phyloP scores from a whole-genome alignment of 2,113 vertebrate species.

The Datnioides undecimradiatus region DNA sequence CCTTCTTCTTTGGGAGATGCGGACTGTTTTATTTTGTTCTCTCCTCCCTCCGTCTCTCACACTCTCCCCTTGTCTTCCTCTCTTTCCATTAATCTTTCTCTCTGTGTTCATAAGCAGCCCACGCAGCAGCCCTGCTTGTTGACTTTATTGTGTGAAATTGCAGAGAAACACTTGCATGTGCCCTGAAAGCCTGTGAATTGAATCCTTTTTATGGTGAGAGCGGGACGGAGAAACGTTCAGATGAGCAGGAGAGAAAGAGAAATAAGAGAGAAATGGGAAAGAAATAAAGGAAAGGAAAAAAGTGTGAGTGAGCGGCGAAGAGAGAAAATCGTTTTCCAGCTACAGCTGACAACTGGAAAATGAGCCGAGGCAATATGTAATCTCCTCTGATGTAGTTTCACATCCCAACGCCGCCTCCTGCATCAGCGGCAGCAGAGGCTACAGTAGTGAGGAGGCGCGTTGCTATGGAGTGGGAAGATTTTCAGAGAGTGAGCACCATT shows the following conservation, averaged over 20 bases:
- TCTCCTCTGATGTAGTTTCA: slow-evolving; percentile 62
- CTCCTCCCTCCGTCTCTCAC: slow-evolving; percentile 44
- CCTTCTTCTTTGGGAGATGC: slow-evolving; percentile 18
- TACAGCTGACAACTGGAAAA: slow-evolving; percentile 56
- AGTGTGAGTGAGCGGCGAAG: neutral
- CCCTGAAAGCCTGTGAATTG: slow-evolving; percentile 23
- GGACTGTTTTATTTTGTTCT: slow-evolving; percentile 33
- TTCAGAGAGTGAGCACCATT: slow-evolving; percentile 64
- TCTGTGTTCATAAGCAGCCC: slow-evolving; percentile 67
- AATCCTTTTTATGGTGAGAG: slow-evolving; percentile 7
- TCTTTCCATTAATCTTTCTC: slow-evolving; percentile 53
- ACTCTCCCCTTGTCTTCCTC: slow-evolving; percentile 36
- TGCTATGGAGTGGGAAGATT: slow-evolving; percentile 84
- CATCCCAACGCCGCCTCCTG: slow-evolving; percentile 58
- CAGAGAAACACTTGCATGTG: slow-evolving; percentile 47
- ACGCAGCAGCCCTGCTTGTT: slow-evolving; percentile 66
- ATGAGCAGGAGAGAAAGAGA: slow-evolving; percentile 1
- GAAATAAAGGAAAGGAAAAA: neutral
- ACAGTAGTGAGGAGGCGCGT: slow-evolving; percentile 77
- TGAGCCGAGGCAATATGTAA: slow-evolving; percentile 56
- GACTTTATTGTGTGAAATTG: slow-evolving; percentile 68
- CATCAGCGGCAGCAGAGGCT: slow-evolving; percentile 60
- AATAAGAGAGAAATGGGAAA: neutral
- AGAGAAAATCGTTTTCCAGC: slow-evolving; percentile 22
- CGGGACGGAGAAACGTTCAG: neutral